Evolutionary conservation across 2,797 vertebrate genomes (phyloP), one percentile per base, ranked within the genome.

Genomic region (Hypotaenidia okinawae): DNA sequence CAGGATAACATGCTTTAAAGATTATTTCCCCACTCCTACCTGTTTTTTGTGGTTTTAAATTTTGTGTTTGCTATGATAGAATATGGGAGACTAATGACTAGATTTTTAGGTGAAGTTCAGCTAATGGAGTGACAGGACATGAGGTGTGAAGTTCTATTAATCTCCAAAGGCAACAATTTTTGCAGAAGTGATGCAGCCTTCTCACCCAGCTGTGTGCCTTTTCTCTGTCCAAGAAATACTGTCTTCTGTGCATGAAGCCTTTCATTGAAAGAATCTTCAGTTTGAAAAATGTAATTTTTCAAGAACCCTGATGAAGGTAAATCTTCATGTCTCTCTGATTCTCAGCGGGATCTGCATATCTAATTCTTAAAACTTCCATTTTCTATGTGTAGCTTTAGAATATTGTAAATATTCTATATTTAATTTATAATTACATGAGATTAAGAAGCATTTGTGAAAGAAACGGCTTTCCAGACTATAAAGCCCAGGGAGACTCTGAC

Each of bases 181-280:
- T 49, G 9, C 49, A 28, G 30, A 45, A n/a, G 27, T 15, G 52
- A 10, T 10, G 11, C 25, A 18, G 32, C 28, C 0, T 2, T 30
- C 54, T 89, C 23, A 21, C 27, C 19, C 19, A 7, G 10, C 7
- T 2, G 0, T 2, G 5, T 0, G 1, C 19, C 55, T 84, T 57
- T 54, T 5, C 47, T 81, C 37, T 73, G 55, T 55, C 18, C 23
- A 32, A 30, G 45, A n/a, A 70, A 43, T 35, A 3, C 11, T 16
- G 8, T n/a, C 28, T 28, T 13, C 58, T 37, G 8, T 30, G 11
- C 1, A 2, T 5, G 13, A 41, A 82, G 19, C 19, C 19, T 82
- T 76, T 54, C 32, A 24, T 19, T 32, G n/a, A 69, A 69, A 73
- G 21, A 70, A 52, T 58, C 21, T 58, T 82, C 8, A 16, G 59